Percentiles rank a stretch among this genome's conserved stretches.
phyloP scores from a whole-genome alignment of 2,797 vertebrate genomes.

The Dryobates pubescens region DNA sequence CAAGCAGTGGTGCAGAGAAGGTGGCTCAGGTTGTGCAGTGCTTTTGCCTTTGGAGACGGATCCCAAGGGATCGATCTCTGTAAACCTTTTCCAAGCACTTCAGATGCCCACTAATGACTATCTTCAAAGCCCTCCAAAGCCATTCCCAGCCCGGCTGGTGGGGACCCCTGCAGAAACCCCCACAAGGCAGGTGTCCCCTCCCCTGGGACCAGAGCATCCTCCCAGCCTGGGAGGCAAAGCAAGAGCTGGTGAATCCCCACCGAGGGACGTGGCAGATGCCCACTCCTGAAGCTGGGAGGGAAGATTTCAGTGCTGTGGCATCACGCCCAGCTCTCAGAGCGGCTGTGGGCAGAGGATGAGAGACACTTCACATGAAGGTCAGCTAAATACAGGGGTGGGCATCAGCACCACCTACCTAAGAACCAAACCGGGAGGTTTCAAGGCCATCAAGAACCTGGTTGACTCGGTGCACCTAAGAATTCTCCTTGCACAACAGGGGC shows the following conservation, averaged over 20 bases:
- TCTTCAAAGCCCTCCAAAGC: background rate
- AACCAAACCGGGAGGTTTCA: slow-evolving; percentile 30
- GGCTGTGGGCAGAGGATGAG: slow-evolving; percentile 11
- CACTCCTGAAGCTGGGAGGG: background rate
- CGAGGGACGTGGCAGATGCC: background rate
- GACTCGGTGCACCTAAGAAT: slow-evolving; percentile 44
- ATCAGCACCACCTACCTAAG: background rate
- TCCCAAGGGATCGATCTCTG: background rate
- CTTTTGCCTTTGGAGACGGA: fast-evolving
- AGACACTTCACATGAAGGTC: slow-evolving; percentile 40
- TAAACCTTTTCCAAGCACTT: background rate
- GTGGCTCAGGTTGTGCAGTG: background rate
- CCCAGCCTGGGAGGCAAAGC: background rate
- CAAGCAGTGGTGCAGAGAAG: background rate
- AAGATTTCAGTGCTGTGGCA: fast-evolving
- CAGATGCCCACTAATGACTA: background rate
- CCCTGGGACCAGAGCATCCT: background rate
- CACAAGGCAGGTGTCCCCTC: background rate
- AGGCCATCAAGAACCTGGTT: slow-evolving; percentile 35
- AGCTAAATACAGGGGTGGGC: background rate
- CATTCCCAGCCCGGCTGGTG: background rate
- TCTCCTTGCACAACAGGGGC: background rate
- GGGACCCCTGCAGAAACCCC: background rate
- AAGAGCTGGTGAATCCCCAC: background rate
- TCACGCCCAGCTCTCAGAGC: fast-evolving